These are phyloP conservation scores for Sebastolobus altivelis DNA, from an alignment of 2,797 vertebrate species.

Conservation along the genomic window DNA sequence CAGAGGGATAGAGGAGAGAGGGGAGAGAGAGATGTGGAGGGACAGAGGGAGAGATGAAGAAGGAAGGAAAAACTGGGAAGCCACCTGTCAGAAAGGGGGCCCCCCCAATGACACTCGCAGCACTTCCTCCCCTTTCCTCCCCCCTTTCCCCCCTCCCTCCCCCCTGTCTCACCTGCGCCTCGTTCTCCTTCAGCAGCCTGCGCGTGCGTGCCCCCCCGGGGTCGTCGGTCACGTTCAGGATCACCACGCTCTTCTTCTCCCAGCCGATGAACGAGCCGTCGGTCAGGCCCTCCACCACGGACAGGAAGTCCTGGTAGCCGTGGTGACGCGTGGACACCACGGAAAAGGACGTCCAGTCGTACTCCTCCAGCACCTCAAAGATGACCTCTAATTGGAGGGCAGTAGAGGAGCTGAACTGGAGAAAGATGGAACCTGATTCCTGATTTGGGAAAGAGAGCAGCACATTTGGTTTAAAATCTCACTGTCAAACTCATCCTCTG, in stretches of 20 bases:
- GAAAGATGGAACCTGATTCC: constrained; percentile 96
- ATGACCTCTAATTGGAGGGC: constrained; percentile 95
- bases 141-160: constrained; percentile 76
- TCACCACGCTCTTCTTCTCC: constrained; percentile 95
- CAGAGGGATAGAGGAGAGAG: constrained; percentile 81
- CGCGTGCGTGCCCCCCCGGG: constrained; percentile 88
- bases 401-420: constrained; percentile 95
- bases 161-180: constrained; percentile 89
- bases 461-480: constrained; percentile 62
- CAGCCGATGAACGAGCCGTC: constrained; percentile 96
- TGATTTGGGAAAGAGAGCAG: constrained; percentile 80
- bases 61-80: constrained; percentile 82
- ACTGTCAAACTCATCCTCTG: constrained; percentile 26
- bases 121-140: constrained; percentile 80
- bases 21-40: constrained; percentile 79
- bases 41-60: constrained; percentile 80
- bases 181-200: constrained; percentile 92
- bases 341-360: constrained; percentile 96
- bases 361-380: constrained; percentile 97
- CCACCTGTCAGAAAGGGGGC: constrained; percentile 69
- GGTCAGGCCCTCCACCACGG: constrained; percentile 93
- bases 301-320: constrained; percentile 94
- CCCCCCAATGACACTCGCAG: constrained; percentile 64
- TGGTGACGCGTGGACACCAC: constrained; percentile 94
- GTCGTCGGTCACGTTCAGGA: constrained; percentile 92